Base-by-base conservation (phyloP, 2,797 vertebrate species). In the Clamator glandarius region DNA sequence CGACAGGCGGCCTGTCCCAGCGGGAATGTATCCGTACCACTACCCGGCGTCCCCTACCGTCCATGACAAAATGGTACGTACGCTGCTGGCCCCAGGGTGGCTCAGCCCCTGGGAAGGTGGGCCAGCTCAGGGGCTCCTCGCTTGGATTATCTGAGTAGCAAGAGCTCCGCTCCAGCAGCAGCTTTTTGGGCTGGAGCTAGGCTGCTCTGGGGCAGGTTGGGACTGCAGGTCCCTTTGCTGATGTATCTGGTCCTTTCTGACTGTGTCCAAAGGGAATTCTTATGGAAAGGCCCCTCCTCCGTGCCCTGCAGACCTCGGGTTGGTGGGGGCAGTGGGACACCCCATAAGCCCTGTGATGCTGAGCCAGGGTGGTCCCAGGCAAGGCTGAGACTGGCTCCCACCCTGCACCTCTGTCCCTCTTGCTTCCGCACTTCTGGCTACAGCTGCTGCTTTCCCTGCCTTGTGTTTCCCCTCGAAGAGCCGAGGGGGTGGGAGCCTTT, bases 1-100 rank as follows among this genome's bases (percentile, higher is more conserved):
- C 26, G 98, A 99, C 97, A 98, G 99, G 92, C 98, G 98, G 89
- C 99, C 99, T 15, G 76, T 98, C 93, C 98, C 98, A 12, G 98
- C 98, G 58, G 99, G 98, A 95, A 87, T 99, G 96, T 98, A 98
- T 92, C 98, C 98, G 7, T 98, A 98, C 98, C 99, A 98, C 98
- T 99, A 99, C 97, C 98, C 99, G 8, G 98, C 98, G 26, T 99
- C 99, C 77, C 99, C 98, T 86, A 98, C 98, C 46, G 97, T 99
- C 92, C 99, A 99, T 31, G 98, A 98, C 97, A 99, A 99, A 97
- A 99, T 99, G 99, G 99, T 99, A 98, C 0, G 98, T 98, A 54
- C 24, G 2, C 81, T 62, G 70, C 61, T 24, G 73, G 35, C 8
- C 3, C 28, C 1, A 10, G 13, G 5, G 19, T 44, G 4, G 23